Base-by-base conservation (phyloP, 2,113 vertebrate genomes). In the Castor canadensis region DNA sequence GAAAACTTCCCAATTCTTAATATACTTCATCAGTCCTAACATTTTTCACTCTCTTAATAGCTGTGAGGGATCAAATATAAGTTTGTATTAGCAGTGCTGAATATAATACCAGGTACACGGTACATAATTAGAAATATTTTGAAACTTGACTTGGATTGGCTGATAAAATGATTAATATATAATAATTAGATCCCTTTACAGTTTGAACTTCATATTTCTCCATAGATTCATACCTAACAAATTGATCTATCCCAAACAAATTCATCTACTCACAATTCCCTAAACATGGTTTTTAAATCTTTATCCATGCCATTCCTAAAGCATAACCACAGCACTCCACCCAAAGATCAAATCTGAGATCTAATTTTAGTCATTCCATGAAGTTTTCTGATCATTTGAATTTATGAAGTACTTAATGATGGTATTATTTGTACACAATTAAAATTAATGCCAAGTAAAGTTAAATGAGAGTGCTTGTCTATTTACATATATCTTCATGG, bases 371-470 rank as follows among this genome's bases (percentile, higher is more conserved):
- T 52, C 54, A 71, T 84, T 85, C 28, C 3, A 69, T 69, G 19
- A 89, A 82, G 13, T 77, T 7, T 60, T 71, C 17, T 66, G 54
- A 80, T n/a, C 67, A 6, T 92, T 77, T 84, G 58, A 54, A 90
- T 64, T 79, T 93, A 60, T 28, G 4, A 11, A 90, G 38, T 45
- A 28, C 47, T 86, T 87, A 45, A 4, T 84, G 54, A 90, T 77
- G 9, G 6, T 56, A n/a, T 72, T 60, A 60, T 83, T 67, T 87
- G 8, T 64, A 47, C 56, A 43, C 16, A 35, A 62, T 95, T 62
- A 81, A 69, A 76, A 72, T 62, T 66, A 95, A 71, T 91, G 15
- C 17, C 11, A 80, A 81, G n/a, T 81, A 81, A 87, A 87, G 64
- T 69, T 28, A 92, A 47, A 93, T 80, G 26, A 84, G 11, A 67